Percentiles rank a stretch among this genome's conserved stretches.
Conservation (phyloP, 2,888 invertebrate species). For the Andrena camellia region DNA sequence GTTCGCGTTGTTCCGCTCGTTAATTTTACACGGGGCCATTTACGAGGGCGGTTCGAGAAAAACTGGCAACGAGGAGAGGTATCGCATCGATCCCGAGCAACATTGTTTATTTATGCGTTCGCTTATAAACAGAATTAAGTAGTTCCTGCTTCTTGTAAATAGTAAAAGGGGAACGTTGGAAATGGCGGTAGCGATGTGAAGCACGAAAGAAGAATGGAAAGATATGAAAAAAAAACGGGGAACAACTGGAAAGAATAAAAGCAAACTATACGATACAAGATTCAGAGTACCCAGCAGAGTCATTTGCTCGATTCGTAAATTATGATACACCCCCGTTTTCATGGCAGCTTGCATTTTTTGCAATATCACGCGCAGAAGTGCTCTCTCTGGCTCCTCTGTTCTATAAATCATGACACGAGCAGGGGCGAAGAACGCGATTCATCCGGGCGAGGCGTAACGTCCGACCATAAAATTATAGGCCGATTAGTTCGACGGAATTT, state of each 20-base stretch:
- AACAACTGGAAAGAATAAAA: background rate
- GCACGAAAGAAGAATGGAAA: background rate
- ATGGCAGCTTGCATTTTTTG: too few species aligned
- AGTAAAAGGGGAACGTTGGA: constrained; percentile 4
- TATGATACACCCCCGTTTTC: too few species aligned
- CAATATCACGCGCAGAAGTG: too few species aligned
- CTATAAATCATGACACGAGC: constrained; percentile 35
- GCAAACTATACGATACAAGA: background rate
- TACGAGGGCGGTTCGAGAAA: background rate
- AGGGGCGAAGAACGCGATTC: background rate
- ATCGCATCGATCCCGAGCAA: background rate
- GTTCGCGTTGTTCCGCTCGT: constrained; percentile 34
- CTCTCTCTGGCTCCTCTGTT: background rate
- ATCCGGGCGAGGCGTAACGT: constrained; percentile 19
- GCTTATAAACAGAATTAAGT: constrained; percentile 14
- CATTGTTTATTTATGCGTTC: constrained; percentile 23
- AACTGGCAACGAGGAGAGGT: background rate
- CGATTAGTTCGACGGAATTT: constrained; percentile 45
- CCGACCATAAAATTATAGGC: constrained; percentile 41
- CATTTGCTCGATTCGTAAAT: too few species aligned
- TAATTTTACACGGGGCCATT: constrained; percentile 35
- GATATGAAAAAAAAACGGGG: background rate
- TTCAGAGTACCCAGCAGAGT: too few species aligned
- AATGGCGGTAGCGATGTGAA: background rate
- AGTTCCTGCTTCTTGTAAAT: background rate